Conservation (phyloP, 2,888 invertebrate species). For the Pristionchus fissidentatus region DNA sequence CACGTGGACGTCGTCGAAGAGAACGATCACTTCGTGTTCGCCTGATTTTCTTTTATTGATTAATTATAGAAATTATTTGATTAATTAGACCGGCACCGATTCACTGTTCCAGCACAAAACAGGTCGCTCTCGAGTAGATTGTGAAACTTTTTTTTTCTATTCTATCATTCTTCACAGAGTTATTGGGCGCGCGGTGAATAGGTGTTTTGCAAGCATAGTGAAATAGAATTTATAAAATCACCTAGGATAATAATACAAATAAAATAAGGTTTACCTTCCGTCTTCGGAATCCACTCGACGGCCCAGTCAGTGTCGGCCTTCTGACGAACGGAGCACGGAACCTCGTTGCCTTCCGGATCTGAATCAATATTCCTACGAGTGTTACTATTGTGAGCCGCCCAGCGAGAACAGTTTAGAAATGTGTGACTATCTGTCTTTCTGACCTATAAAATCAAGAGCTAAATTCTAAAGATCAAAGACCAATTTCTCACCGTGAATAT, state of each 20-base stretch:
- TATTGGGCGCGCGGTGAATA: too few species aligned
- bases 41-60: constrained; percentile 44
- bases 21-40: constrained; percentile 57
- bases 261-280: constrained; percentile 51
- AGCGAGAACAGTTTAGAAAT: background rate
- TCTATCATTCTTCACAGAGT: too few species aligned
- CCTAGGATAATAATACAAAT: background rate
- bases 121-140: too few species aligned
- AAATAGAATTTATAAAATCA: too few species aligned
- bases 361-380: constrained; percentile 43
- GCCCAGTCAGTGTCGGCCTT: constrained; percentile 59
- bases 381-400: background rate
- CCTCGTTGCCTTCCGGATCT: constrained; percentile 67
- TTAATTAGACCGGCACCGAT: too few species aligned
- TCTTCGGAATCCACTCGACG: constrained; percentile 69
- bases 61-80: background rate
- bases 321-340: constrained; percentile 61
- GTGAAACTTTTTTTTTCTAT: too few species aligned
- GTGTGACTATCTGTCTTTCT: background rate
- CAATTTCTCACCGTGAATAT: constrained; percentile 39
- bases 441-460: background rate
- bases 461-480: too few species aligned
- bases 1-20: constrained; percentile 62
- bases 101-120: too few species aligned
- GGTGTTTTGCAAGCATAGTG: background rate